phyloP scores from a whole-genome alignment of 2,113 vertebrate genomes.

The Colius striatus region DNA sequence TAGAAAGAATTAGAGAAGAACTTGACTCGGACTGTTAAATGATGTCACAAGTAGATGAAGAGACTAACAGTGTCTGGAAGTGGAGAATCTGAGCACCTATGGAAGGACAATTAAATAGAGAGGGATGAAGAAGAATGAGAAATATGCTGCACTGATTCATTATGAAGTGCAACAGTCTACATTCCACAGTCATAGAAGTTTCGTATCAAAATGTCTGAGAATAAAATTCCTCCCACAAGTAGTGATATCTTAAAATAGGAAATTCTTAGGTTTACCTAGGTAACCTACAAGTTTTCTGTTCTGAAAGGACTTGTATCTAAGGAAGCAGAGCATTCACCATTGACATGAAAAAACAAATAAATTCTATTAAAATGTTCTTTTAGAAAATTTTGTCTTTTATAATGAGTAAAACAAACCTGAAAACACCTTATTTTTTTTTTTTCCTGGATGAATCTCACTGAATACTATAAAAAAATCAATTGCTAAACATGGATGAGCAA shows the following conservation, averaged over 20 bases:
- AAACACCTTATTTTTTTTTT: rapidly evolving
- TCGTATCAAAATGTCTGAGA: background rate
- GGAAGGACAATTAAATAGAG: background rate
- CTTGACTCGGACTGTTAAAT: background rate
- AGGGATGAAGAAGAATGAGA: background rate
- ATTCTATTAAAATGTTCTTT: background rate
- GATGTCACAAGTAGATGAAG: background rate
- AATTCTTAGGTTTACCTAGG: background rate
- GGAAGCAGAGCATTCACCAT: background rate
- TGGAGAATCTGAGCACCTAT: background rate
- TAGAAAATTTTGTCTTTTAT: background rate
- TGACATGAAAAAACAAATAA: background rate
- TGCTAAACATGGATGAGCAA: background rate
- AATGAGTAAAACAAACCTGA: background rate
- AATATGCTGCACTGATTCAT: background rate
- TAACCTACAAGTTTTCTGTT: background rate
- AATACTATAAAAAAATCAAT: background rate
- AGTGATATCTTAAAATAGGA: background rate
- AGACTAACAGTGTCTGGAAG: background rate
- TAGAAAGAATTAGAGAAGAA: background rate
- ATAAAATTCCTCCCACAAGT: background rate
- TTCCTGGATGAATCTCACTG: background rate
- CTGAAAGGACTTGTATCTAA: background rate
- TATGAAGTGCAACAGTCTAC: background rate
- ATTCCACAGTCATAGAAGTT: background rate